Conservation (phyloP, 1,140 invertebrate species). For the Ericerus pela region DNA sequence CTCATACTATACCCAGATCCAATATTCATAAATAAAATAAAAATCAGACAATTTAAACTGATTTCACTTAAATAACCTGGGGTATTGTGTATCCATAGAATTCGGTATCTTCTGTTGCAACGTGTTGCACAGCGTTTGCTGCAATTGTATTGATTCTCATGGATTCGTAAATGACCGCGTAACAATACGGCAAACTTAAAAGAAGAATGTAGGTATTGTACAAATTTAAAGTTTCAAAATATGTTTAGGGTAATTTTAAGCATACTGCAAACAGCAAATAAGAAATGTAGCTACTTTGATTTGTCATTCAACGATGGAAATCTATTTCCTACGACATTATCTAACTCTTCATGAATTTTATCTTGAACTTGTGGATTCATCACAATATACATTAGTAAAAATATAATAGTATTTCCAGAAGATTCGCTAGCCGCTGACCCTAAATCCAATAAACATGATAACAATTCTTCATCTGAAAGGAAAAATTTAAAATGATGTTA, state of each 20-base stretch:
- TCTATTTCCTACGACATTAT: slow-evolving; percentile 32
- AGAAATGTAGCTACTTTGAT: too few relatives aligned
- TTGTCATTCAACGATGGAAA: slow-evolving; percentile 33
- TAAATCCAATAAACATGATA: slow-evolving; percentile 37
- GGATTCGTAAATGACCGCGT: slow-evolving; percentile 35
- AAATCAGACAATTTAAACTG: too few relatives aligned
- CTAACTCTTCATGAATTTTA: slow-evolving; percentile 42
- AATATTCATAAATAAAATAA: too few relatives aligned
- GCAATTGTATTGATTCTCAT: slow-evolving; percentile 33
- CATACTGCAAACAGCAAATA: too few relatives aligned
- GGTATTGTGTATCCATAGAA: slow-evolving; percentile 27
- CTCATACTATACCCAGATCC: too few relatives aligned
- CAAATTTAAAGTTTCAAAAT: too few relatives aligned
- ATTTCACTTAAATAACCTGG: too few relatives aligned
- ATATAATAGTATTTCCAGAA: slow-evolving; percentile 42
- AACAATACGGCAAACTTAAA: slow-evolving; percentile 31
- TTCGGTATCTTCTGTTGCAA: slow-evolving; percentile 16
- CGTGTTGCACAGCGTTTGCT: slow-evolving; percentile 21
- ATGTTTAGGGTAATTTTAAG: too few relatives aligned
- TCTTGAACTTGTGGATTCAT: slow-evolving; percentile 40
- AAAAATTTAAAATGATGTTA: not conserved
- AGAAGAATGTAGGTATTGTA: too few relatives aligned
- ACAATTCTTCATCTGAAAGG: slow-evolving; percentile 37
- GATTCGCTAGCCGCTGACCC: slow-evolving; percentile 48
- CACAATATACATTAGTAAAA: slow-evolving; percentile 38